Base-by-base conservation (phyloP, 2,113 vertebrate genomes). In the Bombycilla garrulus region DNA sequence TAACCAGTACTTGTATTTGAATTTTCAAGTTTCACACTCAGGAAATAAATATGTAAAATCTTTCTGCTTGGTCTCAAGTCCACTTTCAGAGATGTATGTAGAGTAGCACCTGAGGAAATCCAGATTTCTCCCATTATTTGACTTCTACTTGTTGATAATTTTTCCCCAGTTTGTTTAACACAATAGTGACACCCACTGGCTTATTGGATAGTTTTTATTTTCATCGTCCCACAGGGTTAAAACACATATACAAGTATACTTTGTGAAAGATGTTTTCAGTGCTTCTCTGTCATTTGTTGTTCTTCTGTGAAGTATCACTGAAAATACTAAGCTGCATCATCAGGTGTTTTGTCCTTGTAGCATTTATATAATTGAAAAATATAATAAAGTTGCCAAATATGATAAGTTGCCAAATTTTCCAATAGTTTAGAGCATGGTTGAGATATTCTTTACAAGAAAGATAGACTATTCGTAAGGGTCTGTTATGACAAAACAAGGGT, bases 141-240 rank as follows among this genome's bases (percentile, higher is more conserved):
- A 33, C 26, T 88, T 25, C 51, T 54, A 54, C 22, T 45, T 48
- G 5, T 29, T 48, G 20, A 60, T 81, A 0, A n/a, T 66, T 86
- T 74, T 53, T 81, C 8, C 8, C 20, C 15, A 54, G 58, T 77
- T 81, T 82, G 40, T 70, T 88, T 71, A 71, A 78, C 36, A 65
- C 86, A 89, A 85, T 38, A 95, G 90, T 95, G 96, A 96, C 97
- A 94, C 88, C 96, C 92, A 65, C 85, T 96, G 95, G 94, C 31
- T 81, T 76, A 60, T 12, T 78, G 66, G 25, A 44, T 71, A 57
- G 51, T 66, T 71, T 60, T 70, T 72, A 36, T 95, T 77, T 57
- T 67, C n/a, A 5, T 15, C 47, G 60, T 88, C 53, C 20, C 71
- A 35, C 54, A 23, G n/a, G 12, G 11, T 86, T 88, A 42, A 92